These are phyloP conservation scores for Hemicordylus capensis DNA, from an alignment of 2,113 vertebrate species.

Conservation along the genomic window DNA sequence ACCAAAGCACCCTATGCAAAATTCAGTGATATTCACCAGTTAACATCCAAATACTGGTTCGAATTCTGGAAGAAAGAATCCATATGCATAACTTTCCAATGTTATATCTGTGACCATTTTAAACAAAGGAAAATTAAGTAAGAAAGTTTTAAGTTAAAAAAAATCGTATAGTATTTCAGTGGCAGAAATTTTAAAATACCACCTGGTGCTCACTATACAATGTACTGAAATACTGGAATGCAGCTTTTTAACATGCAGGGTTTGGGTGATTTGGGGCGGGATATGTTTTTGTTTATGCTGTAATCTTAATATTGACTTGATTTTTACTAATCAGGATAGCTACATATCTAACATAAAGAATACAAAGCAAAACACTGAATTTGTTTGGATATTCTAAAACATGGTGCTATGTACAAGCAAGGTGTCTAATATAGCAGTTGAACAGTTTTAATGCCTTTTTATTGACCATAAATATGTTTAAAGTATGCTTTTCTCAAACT, in stretches of 20 bases:
- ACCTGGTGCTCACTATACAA: conserved; percentile 90
- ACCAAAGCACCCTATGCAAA: conserved; percentile 84
- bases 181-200: conserved; percentile 79
- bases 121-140: conserved; percentile 75
- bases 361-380: conserved; percentile 85
- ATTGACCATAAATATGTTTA: conserved; percentile 68
- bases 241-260: conserved; percentile 78
- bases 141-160: conserved; percentile 5
- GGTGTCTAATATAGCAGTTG: conserved; percentile 77
- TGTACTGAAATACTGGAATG: conserved; percentile 89
- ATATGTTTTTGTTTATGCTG: conserved; percentile 69
- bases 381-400: conserved; percentile 82
- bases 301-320: conserved; percentile 75
- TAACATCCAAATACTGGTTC: conserved; percentile 74
- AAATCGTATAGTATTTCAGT: conserved; percentile 72
- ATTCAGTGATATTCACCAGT: conserved; percentile 38
- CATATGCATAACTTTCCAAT: conserved; percentile 58
- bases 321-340: conserved; percentile 79
- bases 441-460: conserved; percentile 83
- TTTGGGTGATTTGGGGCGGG: no score
- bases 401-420: conserved; percentile 89
- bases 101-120: conserved; percentile 78
- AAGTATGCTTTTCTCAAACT: conserved; percentile 61
- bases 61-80: conserved; percentile 61
- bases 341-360: conserved; percentile 63